Base-by-base conservation (phyloP, 1,140 invertebrate species). In the Drosophila subobscura region DNA sequence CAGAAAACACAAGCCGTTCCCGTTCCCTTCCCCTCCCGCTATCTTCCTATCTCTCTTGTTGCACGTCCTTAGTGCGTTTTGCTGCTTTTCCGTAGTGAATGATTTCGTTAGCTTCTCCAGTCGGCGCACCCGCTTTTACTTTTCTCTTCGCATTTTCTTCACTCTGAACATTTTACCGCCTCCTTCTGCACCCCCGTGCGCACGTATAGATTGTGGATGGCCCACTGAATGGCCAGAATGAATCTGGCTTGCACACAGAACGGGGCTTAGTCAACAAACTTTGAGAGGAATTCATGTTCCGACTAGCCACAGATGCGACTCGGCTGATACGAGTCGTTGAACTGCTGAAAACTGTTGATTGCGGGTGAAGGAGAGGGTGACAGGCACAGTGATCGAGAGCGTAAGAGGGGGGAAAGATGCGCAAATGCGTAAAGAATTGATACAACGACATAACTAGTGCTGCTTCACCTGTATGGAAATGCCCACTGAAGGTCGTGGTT, bases 341-440 rank as follows among this genome's bases (percentile, higher is more conserved):
- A 68, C 72, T 41, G 14, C 10, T 22, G 23, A 41, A 0, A 20
- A 20, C 16, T 20, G 16, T 20, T 20, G 16, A 20, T 20, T 20
- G 16, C 20, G 46, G 65, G 14, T 55, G 59, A 37, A 68, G 52
- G 16, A 23, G 42, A 25, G 1, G 16, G 5, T 7, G 14, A n/a
- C 1, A 7, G 8, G 2, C 16, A 20, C 16, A 20, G 16, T 20
- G 16, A 20, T 20, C 16, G 52, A n/a, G 8, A 12, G 25, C 20
- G 58, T 0, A 5, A 5, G 4, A 42, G 20, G 16, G 29, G 29
- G n/a, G 74, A 59, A 65, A 14, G n/a, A n/a, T n/a, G n/a, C 77
- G 77, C 77, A 77, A 80, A 72, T 72, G 72, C 61, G 56, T 80
- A 80, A 58, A 72, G 76, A 76, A 76, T 80, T 79, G 73, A 67